These are phyloP conservation scores for Callosobruchus maculatus DNA, from an alignment of 2,888 invertebrate genomes.

Conservation along the genomic window DNA sequence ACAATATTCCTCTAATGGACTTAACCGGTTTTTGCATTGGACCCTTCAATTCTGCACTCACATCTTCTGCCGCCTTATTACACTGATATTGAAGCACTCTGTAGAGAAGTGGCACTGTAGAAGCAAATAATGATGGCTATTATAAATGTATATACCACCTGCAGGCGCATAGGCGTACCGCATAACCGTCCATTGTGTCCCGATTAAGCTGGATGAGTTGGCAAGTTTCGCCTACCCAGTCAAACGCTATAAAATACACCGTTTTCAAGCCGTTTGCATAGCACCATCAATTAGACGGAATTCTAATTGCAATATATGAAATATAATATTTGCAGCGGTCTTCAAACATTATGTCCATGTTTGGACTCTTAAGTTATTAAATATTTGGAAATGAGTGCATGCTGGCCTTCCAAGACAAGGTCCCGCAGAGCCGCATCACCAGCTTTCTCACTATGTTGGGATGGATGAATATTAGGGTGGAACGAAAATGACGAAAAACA, in stretches of 20 bases:
- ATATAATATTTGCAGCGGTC: too few species aligned
- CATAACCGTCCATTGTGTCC: not conserved
- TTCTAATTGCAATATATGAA: not conserved
- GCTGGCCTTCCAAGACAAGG: too few species aligned
- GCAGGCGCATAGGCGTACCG: not conserved
- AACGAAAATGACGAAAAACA: too few species aligned
- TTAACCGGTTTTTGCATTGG: too few species aligned
- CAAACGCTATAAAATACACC: not conserved
- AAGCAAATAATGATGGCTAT: not conserved
- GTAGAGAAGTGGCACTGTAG: not conserved
- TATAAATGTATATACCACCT: not conserved
- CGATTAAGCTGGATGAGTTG: not conserved
- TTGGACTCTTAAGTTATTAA: too few species aligned
- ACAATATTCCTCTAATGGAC: too few species aligned
- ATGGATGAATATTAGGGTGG: too few species aligned
- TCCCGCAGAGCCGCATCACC: too few species aligned
- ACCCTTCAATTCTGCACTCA: too few species aligned
- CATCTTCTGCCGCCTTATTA: not conserved
- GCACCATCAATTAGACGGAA: not conserved
- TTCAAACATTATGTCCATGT: too few species aligned
- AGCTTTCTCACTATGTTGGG: too few species aligned
- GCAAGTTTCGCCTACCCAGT: not conserved
- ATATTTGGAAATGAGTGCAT: too few species aligned
- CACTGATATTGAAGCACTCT: not conserved
- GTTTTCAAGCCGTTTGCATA: not conserved